Evolutionary conservation across 2,113 vertebrate species (phyloP), one percentile per base, ranked within the genome.

Genomic region (Bubo scandiacus): DNA sequence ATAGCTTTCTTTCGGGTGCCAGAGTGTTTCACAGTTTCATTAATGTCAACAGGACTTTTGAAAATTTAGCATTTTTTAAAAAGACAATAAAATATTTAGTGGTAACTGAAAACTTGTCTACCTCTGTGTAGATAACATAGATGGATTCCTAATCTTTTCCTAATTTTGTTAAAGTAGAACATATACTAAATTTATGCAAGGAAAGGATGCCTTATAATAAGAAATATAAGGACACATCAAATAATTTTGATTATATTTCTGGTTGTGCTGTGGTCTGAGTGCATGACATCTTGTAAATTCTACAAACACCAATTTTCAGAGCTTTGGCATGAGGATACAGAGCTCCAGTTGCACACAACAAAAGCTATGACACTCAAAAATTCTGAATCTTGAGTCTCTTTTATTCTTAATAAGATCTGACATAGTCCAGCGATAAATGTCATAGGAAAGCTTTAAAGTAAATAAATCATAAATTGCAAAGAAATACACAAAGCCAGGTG

Each of bases 211-310:
- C 59, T 62, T 72, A 8, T 27, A 58, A 18, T 52, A 75, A 71
- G 21, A 47, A 82, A 42, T 11, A 9, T 23, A 58, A 77, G 14
- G n/a, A 49, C 5, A 9, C 21, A 49, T 9, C 15, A 52, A 45
- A 54, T 32, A 20, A 40, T 52, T 85, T 23, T 45, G n/a, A 63
- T 72, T 80, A 6, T 38, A 57, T 20, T 70, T 81, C 51, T 70
- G 23, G 59, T 27, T 90, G 29, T 38, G 17, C 6, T 52, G 8
- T 43, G 32, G 34, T 70, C 15, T 6, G 7, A 66, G 15, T 12
- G 43, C 18, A 63, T 0, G 0, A 66, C 15, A 11, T 22, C 52
- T 34, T 13, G 12, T 29, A 49, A 70, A 14, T 23, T 8, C 23
- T 26, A 27, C 15, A 73, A 68, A 45, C 2, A 32, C 23, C 43